Evolutionary conservation across 2,888 invertebrate genomes (phyloP), one percentile per base, ranked within the genome.

Genomic region (Lymantria monacha): DNA sequence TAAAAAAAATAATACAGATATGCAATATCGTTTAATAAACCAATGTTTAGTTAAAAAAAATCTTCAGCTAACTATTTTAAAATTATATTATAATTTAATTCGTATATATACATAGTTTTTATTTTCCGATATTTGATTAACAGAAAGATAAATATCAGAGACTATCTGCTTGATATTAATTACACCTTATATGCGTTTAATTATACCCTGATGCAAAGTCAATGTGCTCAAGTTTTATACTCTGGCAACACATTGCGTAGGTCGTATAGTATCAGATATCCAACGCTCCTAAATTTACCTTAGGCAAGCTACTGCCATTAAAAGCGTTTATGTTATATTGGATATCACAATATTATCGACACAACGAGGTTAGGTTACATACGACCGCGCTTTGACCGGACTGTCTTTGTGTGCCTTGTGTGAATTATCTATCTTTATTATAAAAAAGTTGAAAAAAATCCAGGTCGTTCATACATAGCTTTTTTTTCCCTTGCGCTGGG

Each of bases 221-320:
- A 56, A 41, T 46, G 31, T 42, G 10, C 10, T 57, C 63, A 64
- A 57, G 56, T 71, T 73, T 74, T 73, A 68, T 70, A 49, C 55
- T 54, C 73, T 69, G 53, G 80, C 77, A 75, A 79, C 77, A 76
- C 74, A 66, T 73, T 71, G 80, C 83, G 84, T 82, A 80, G 83
- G 83, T 76, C 76, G 82, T 47, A 41, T 54, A 75, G 85, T 86
- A 63, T 90, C 83, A 55, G 54, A 70, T 89, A 84, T 65, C 87
- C 76, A 83, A 72, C 89, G 84, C 89, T 88, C 89, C 89, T 90
- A 90, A 88, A 89, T 90, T 88, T 90, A 89, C 89, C 87, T 88
- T 87, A 74, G 81, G 70, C 72, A 64, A 73, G 83, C 85, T 84
- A 77, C 83, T 77, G 85, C 85, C 88, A 86, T 87, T 89, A 89